These are phyloP conservation scores for Caenorhabditis inopinata DNA, from an alignment of 1,140 invertebrate genomes.

Conservation along the genomic window DNA sequence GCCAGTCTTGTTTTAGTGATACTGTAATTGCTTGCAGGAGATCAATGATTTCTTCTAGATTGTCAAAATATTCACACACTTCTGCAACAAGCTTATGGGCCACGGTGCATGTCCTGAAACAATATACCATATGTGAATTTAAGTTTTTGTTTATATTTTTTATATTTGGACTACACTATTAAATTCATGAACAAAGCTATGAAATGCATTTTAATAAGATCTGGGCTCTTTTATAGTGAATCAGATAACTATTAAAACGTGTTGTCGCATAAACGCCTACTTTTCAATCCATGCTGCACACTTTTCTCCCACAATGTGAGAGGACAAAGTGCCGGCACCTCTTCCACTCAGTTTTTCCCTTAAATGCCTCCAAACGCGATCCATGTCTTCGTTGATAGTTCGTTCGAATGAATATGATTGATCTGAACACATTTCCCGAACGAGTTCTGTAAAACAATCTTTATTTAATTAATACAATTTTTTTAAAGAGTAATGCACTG, in stretches of 20 bases:
- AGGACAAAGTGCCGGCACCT: background rate
- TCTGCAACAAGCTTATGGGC: background rate
- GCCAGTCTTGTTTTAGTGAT: conserved; percentile 41
- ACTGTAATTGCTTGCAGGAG: conserved; percentile 32
- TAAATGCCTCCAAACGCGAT: conserved; percentile 29
- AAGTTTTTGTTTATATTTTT: background rate
- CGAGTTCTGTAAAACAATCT: conserved; percentile 5
- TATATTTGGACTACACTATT: too few species aligned
- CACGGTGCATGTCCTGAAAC: conserved; percentile 28
- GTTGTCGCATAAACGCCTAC: too few species aligned
- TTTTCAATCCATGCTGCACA: conserved; percentile 39
- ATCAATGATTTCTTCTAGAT: conserved; percentile 32
- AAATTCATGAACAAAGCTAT: too few species aligned
- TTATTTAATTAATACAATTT: background rate
- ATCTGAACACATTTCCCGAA: conserved; percentile 15
- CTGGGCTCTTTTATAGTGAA: too few species aligned
- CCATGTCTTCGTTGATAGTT: conserved; percentile 36
- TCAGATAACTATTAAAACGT: too few species aligned
- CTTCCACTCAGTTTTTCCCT: conserved; percentile 37
- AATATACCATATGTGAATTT: too few species aligned
- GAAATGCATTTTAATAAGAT: too few species aligned
- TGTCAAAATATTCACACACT: conserved; percentile 37
- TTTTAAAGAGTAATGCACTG: background rate
- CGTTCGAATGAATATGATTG: conserved; percentile 26
- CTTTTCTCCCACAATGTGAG: conserved; percentile 5